These are phyloP conservation scores for Meghimatium bilineatum DNA, from an alignment of 2,888 invertebrate species.

Conservation along the genomic window DNA sequence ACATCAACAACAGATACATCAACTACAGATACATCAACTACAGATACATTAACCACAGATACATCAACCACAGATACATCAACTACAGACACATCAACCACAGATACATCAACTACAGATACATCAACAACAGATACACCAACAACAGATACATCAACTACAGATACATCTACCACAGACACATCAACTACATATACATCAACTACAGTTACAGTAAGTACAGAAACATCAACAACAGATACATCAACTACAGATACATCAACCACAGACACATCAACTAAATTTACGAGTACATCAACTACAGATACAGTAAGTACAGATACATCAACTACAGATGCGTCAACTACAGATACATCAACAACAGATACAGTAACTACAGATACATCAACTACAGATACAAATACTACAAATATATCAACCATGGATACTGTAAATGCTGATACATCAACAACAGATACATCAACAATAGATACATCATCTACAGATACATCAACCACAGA, in stretches of 20 bases:
- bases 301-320: background rate
- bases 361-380: background rate
- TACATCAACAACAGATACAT: background rate
- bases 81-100: too few species aligned
- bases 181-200: background rate
- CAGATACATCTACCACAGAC: background rate
- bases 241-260: background rate
- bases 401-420: background rate
- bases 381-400: background rate
- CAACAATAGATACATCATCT: background rate
- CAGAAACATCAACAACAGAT: background rate
- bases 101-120: too few species aligned
- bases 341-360: background rate
- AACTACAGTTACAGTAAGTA: background rate
- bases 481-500: too few species aligned
- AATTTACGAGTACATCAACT: background rate
- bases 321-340: background rate
- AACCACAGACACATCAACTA: background rate
- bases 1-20: background rate
- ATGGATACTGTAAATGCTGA: background rate
- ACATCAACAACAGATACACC: too few species aligned
- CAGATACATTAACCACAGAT: too few species aligned
- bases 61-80: too few species aligned
- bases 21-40: too few species aligned
- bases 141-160: background rate